Evolutionary conservation across 1,140 invertebrate species (phyloP), one percentile per base, ranked within the genome.

Genomic region (Coptotermes formosanus): DNA sequence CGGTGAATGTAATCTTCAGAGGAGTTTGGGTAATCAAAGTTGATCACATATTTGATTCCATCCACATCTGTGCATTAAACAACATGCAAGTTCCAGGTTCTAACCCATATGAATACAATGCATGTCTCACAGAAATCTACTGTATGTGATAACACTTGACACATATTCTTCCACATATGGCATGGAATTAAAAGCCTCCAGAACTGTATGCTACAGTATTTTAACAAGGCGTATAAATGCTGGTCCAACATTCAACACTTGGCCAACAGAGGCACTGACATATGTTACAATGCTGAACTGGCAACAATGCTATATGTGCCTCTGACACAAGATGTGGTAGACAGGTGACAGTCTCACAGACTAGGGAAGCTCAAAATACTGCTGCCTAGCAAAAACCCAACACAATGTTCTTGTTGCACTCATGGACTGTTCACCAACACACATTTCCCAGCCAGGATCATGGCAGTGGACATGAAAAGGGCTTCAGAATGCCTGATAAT

Each of bases 1-100:
- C 99, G 95, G 92, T 99, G 99, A 89, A 99, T 98, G 91, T 99
- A 99, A 92, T 99, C 99, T 92, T 99, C 99, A 87, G 97, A 98
- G 87, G 97, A 97, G 90, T 97, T 97, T 84, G 99, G 98, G 92
- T 99, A 99, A 92, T 99, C 99, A 94, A 97, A 99, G 92, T 99
- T 99, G 91, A 99, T 98, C 85, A 99, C 99, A 94, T 97, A 99
- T 92, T 98, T 99, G 88, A 99, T 98, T 91, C 99, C 99, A 92
- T 99, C 97, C 89, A 99, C 98, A 95, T 99, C 98, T 99, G 92
- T 87, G 19, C 14, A 86, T 23, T 30, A 11, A 86, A 52, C 16
- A 83, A 84, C 30, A 14, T 44, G 6, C 16, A 21, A 85, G 30
- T 64, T 19, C 59, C 19, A 38, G 64, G 11, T 25, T 25, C 16